Percentiles rank a stretch among this genome's conserved stretches.
phyloP scores from a whole-genome alignment of 1,140 invertebrate species.

The Solenopsis fugax region DNA sequence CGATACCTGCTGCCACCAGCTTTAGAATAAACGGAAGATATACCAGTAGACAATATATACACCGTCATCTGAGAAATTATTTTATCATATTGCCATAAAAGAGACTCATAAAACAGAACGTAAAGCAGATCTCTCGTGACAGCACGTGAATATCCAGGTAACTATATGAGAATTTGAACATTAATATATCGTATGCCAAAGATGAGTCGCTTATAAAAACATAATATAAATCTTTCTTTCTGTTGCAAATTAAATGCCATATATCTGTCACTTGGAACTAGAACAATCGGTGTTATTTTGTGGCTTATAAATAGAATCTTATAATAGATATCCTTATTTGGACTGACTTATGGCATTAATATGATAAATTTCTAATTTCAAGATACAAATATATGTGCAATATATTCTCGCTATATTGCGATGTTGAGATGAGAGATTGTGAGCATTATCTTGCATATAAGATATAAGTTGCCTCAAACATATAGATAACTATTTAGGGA shows the following conservation, averaged over 20 bases:
- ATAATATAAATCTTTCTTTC: slow-evolving; percentile 28
- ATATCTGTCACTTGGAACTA: slow-evolving; percentile 41
- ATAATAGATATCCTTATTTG: slow-evolving; percentile 19
- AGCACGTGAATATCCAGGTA: slow-evolving; percentile 30
- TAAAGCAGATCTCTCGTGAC: neutral
- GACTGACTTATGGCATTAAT: slow-evolving; percentile 28
- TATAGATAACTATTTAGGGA: slow-evolving; percentile 64
- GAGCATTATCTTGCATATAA: slow-evolving; percentile 49
- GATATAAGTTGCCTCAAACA: slow-evolving; percentile 47
- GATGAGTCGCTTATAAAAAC: slow-evolving; percentile 17
- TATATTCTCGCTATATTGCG: slow-evolving; percentile 29
- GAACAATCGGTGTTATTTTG: slow-evolving; percentile 38
- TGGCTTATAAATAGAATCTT: slow-evolving; percentile 35
- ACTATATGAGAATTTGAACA: slow-evolving; percentile 1
- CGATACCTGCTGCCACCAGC: slow-evolving; percentile 83
- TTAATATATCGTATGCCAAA: slow-evolving; percentile 15
- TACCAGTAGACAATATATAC: slow-evolving; percentile 64
- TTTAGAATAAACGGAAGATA: slow-evolving; percentile 72
- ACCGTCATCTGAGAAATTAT: slow-evolving; percentile 46
- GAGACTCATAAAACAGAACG: slow-evolving; percentile 6
- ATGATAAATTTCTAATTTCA: slow-evolving; percentile 48
- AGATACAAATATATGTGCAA: slow-evolving; percentile 36
- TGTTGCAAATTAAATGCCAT: slow-evolving; percentile 46
- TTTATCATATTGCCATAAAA: slow-evolving; percentile 55
- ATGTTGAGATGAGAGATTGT: slow-evolving; percentile 28